Evolutionary conservation across 2,888 invertebrate genomes (phyloP).

Genomic region (Aspidiotus destructor): DNA sequence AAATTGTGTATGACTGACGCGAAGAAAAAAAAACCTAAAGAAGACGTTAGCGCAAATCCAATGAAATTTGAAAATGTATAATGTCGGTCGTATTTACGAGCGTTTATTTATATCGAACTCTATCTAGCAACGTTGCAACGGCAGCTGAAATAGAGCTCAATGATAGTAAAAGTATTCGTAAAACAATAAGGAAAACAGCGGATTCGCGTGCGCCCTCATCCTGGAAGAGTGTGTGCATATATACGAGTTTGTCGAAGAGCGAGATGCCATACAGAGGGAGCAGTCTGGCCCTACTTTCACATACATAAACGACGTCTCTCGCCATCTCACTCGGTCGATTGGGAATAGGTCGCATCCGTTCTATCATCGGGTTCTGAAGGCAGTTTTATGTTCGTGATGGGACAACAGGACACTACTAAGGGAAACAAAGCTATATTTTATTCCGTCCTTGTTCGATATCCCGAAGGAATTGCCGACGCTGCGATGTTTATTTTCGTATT

Average conservation of each 20-base stretch:
- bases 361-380: slow-evolving; percentile 30
- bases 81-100: slow-evolving; percentile 6
- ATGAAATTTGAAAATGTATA: slow-evolving; percentile 11
- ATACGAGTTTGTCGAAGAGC: neutral
- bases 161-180: slow-evolving; percentile 1
- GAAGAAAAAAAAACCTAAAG: neutral
- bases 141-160: too few relatives aligned
- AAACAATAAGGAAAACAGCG: slow-evolving; percentile 32
- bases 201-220: neutral
- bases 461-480: slow-evolving; percentile 27
- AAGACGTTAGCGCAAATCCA: neutral
- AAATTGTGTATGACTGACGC: neutral
- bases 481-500: slow-evolving; percentile 33
- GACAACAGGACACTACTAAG: slow-evolving; percentile 29
- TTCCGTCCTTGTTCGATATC: slow-evolving; percentile 31
- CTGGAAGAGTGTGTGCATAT: slow-evolving; percentile 3
- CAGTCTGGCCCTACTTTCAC: too few relatives aligned
- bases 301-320: slow-evolving; percentile 7
- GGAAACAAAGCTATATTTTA: slow-evolving; percentile 33
- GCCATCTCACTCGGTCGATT: neutral
- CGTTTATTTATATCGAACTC: neutral
- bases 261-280: neutral
- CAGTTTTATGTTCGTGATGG: slow-evolving; percentile 33
- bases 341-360: slow-evolving; percentile 32
- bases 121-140: neutral